Evolutionary conservation across 2,113 vertebrate species (phyloP).

Genomic region (Pipa parva): DNA sequence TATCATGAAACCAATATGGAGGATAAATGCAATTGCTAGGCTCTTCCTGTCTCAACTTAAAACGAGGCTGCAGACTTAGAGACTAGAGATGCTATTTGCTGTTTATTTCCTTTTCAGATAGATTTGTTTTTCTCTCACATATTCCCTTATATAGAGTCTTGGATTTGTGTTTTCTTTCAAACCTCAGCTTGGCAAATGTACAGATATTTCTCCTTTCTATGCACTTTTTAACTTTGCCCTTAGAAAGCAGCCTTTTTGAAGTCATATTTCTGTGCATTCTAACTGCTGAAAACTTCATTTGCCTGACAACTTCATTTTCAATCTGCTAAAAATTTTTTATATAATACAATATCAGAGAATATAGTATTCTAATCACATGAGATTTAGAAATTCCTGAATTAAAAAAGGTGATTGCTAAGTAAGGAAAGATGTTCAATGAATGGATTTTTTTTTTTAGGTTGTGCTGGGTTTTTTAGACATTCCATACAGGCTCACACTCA

Average conservation of each 20-base stretch:
- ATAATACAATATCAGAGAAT: too few relatives aligned
- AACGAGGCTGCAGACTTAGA: background rate
- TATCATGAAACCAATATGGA: background rate
- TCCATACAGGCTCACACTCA: too few relatives aligned
- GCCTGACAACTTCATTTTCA: background rate
- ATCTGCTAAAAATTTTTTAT: background rate
- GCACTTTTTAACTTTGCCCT: background rate
- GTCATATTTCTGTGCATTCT: background rate
- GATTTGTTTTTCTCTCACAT: background rate
- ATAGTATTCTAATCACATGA: too few relatives aligned
- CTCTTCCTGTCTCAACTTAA: background rate
- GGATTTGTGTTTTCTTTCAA: background rate
- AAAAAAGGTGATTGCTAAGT: too few relatives aligned
- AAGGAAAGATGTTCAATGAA: too few relatives aligned
- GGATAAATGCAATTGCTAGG: background rate
- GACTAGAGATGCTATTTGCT: background rate
- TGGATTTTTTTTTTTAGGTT: too few relatives aligned
- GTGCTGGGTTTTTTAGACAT: too few relatives aligned
- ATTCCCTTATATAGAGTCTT: background rate
- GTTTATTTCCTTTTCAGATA: background rate
- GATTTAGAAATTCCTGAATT: too few relatives aligned
- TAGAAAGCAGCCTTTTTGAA: background rate
- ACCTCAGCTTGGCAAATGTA: background rate
- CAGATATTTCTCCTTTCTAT: background rate
- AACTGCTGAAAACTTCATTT: background rate